Percentiles rank a stretch among this genome's conserved stretches.
Conservation (phyloP, 1,140 invertebrate genomes). For the Neodiprion lecontei region DNA sequence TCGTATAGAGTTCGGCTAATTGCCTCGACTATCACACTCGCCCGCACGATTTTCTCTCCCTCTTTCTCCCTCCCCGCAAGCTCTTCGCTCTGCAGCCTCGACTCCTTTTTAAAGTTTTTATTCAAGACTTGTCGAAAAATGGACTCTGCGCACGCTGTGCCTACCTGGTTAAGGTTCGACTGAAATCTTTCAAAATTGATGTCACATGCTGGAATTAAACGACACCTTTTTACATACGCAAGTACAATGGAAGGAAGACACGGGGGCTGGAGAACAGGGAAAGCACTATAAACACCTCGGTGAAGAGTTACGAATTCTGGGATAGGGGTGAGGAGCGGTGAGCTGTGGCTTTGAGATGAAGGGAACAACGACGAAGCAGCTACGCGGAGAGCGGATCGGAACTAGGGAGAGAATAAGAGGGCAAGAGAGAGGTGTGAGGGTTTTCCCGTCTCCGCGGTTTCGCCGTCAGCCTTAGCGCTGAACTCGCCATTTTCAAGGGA, state of each 20-base stretch:
- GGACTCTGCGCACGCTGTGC: no score
- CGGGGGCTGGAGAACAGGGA: conserved; percentile 56
- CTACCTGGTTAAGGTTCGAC: no score
- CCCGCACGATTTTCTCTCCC: not conserved
- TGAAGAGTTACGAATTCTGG: conserved; percentile 38
- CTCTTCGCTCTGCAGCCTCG: no score
- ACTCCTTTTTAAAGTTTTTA: no score
- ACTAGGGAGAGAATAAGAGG: conserved; percentile 13
- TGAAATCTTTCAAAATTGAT: no score
- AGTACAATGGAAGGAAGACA: no score
- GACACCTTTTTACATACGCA: no score
- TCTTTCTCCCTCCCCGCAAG: not conserved
- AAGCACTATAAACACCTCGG: conserved; percentile 59
- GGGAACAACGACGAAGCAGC: conserved; percentile 13
- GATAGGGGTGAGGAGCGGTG: conserved; percentile 24
- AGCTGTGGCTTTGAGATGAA: not conserved
- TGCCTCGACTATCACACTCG: not conserved
- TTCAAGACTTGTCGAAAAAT: no score
- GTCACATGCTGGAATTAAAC: no score
- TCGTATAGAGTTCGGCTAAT: not conserved
- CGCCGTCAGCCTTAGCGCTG: not conserved
- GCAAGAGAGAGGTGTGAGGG: conserved; percentile 2
- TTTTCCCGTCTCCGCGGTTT: not conserved
- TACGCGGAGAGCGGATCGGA: conserved; percentile 20
- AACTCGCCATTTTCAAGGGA: conserved; percentile 4